Evolutionary conservation across 2,888 invertebrate species (phyloP).

Genomic region (Dermolepida albohirtum): DNA sequence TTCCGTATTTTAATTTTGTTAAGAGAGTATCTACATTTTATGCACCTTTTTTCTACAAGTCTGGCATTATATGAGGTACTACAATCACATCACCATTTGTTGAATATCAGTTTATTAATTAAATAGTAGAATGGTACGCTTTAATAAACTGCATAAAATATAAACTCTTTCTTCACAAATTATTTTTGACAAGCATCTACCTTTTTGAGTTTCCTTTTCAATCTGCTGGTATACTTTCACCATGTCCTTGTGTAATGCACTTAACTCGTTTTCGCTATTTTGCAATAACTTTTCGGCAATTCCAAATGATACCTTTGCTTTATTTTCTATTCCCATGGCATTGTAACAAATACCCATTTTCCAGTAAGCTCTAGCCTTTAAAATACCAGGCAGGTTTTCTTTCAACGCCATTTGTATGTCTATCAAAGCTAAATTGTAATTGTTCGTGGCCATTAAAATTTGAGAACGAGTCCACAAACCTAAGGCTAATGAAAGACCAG

Average conservation of each 20-base stretch:
- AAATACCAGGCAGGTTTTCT: constrained; percentile 71
- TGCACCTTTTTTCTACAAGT: too few relatives aligned
- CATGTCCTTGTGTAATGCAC: constrained; percentile 65
- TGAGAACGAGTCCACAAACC: constrained; percentile 77
- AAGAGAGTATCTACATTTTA: too few relatives aligned
- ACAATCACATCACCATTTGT: too few relatives aligned
- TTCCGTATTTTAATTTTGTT: too few relatives aligned
- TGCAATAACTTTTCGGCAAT: constrained; percentile 72
- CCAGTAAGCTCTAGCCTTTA: constrained; percentile 76
- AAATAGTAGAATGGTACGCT: too few relatives aligned
- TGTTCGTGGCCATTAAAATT: constrained; percentile 70
- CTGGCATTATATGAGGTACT: too few relatives aligned
- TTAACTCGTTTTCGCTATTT: constrained; percentile 64
- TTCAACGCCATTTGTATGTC: constrained; percentile 77
- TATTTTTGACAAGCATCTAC: constrained; percentile 31
- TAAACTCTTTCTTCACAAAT: too few relatives aligned
- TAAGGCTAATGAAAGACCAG: constrained; percentile 73
- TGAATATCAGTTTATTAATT: too few relatives aligned
- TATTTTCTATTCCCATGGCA: constrained; percentile 71
- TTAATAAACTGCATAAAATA: background rate
- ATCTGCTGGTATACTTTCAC: constrained; percentile 50
- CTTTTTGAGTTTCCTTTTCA: constrained; percentile 45
- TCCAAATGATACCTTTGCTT: constrained; percentile 75
- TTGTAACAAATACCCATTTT: constrained; percentile 78
- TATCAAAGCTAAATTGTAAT: constrained; percentile 72